A percentile compares a stretch with the other conserved stretches of the same genome.
phyloP scores from a whole-genome alignment of 2,888 invertebrate species.

The Macrosiphum euphorbiae region DNA sequence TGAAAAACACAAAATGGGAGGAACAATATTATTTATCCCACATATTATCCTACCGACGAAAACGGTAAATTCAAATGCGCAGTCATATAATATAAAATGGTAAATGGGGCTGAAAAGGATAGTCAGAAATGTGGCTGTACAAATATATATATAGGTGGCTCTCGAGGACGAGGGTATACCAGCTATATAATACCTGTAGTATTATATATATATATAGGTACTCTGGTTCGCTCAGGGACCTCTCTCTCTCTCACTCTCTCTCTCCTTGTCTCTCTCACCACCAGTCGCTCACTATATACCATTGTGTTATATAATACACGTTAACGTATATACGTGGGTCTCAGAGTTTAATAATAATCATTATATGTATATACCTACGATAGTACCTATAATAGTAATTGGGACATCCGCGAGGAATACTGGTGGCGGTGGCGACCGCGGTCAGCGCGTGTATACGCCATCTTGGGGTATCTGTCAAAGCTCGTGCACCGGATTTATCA shows the following conservation, averaged over 20 bases:
- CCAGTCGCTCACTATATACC: background rate
- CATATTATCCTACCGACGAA: background rate
- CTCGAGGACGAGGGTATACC: background rate
- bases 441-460: background rate
- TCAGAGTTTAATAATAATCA: background rate
- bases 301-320: slow-evolving; percentile 1
- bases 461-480: background rate
- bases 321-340: background rate
- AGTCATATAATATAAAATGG: background rate
- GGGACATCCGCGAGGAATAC: background rate
- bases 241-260: background rate
- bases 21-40: background rate
- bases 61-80: background rate
- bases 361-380: background rate
- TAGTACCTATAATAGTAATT: slow-evolving; percentile 3
- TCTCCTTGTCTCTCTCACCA: background rate
- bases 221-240: background rate
- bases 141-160: background rate
- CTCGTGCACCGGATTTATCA: background rate
- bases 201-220: background rate
- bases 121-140: background rate
- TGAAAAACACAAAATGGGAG: background rate
- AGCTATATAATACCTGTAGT: background rate
- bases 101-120: background rate
- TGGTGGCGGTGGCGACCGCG: background rate